phyloP scores from a whole-genome alignment of 2,797 vertebrate species.

The Hemibagrus guttatus region DNA sequence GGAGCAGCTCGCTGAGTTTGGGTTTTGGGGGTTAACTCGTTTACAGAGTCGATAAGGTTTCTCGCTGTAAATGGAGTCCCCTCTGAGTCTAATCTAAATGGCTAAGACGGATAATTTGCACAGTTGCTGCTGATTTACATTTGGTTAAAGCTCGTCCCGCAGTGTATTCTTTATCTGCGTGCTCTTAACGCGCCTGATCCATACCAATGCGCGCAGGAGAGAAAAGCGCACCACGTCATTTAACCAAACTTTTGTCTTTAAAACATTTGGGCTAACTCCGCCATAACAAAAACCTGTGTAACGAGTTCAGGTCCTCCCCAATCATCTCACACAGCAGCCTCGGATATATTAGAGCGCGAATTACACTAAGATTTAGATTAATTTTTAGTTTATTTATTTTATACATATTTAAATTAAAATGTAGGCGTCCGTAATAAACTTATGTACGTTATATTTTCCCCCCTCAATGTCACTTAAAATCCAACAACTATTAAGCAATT shows the following conservation, averaged over 20 bases:
- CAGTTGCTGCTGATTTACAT: slow-evolving; percentile 71
- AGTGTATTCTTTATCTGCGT: slow-evolving; percentile 52
- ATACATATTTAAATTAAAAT: background rate
- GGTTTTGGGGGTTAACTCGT: slow-evolving; percentile 55
- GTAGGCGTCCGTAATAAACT: background rate
- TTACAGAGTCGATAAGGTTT: slow-evolving; percentile 67
- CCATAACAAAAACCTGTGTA: slow-evolving; percentile 25
- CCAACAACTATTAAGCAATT: background rate
- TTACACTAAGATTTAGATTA: background rate
- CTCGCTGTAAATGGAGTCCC: slow-evolving; percentile 68
- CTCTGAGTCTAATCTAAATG: slow-evolving; percentile 75
- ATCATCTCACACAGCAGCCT: slow-evolving; percentile 13
- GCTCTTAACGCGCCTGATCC: slow-evolving; percentile 58
- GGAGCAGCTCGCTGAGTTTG: slow-evolving; percentile 44
- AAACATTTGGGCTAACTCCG: slow-evolving; percentile 48
- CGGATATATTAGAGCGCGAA: background rate
- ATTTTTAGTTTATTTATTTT: background rate
- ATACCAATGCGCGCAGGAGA: slow-evolving; percentile 46
- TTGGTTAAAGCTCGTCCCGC: slow-evolving; percentile 63
- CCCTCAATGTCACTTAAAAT: background rate
- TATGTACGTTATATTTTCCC: too few species aligned
- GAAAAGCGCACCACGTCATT: slow-evolving; percentile 53
- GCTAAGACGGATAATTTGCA: slow-evolving; percentile 74
- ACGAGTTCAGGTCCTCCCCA: slow-evolving; percentile 44
- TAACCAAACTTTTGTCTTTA: slow-evolving; percentile 56